phyloP scores from a whole-genome alignment of 1,140 invertebrate species.

The Carcinoscorpius rotundicauda region DNA sequence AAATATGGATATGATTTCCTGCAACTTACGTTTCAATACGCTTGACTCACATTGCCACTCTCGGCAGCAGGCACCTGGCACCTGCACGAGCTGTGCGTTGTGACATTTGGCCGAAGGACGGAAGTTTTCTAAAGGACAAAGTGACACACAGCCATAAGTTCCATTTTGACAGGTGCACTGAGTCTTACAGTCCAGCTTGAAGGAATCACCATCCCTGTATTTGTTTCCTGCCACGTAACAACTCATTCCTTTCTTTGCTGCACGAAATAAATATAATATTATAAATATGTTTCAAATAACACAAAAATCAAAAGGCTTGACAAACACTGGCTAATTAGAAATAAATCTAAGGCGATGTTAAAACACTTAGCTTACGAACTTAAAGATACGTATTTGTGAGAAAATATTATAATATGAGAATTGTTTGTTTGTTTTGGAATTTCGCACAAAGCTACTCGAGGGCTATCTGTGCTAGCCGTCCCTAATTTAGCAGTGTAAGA shows the following conservation, averaged over 20 bases:
- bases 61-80: slow-evolving; percentile 26
- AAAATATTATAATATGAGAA: too few species aligned
- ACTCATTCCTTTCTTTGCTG: slow-evolving; percentile 30
- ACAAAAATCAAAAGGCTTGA: too few species aligned
- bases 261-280: background rate
- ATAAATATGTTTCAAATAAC: too few species aligned
- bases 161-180: slow-evolving; percentile 53
- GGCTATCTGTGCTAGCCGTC: too few species aligned
- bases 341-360: too few species aligned
- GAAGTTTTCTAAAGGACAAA: slow-evolving; percentile 55
- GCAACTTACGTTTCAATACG: slow-evolving; percentile 11
- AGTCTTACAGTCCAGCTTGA: slow-evolving; percentile 49
- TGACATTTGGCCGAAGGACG: slow-evolving; percentile 45
- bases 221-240: slow-evolving; percentile 45
- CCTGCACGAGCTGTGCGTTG: slow-evolving; percentile 48
- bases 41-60: slow-evolving; percentile 20
- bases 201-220: slow-evolving; percentile 50
- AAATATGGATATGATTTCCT: background rate
- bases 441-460: too few species aligned
- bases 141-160: slow-evolving; percentile 54
- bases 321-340: too few species aligned
- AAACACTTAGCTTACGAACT: too few species aligned
- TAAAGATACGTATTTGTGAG: too few species aligned
- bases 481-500: too few species aligned
- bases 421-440: too few species aligned